Percentiles rank a stretch among this genome's conserved stretches.
Evolutionary conservation across 35 echinoderm and acorn worm species (phyloP).

Genomic region (Ophioderma brevispina): DNA sequence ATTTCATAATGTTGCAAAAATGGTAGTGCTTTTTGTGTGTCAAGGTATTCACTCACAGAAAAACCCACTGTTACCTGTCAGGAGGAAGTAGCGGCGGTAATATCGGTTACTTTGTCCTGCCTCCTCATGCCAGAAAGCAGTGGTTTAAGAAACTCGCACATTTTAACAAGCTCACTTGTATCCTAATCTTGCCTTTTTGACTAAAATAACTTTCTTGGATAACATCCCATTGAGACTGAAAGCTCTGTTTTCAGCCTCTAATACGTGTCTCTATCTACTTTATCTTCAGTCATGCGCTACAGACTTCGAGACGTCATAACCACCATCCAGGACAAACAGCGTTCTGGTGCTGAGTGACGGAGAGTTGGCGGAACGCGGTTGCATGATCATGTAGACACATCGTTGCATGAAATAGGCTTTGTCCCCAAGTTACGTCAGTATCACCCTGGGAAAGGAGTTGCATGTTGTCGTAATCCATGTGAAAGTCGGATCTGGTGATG

Average conservation of each 20-base stretch:
- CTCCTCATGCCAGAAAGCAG: conserved; percentile 86
- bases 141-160: conserved; percentile 82
- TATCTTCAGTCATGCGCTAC: conserved; percentile 65
- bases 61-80: conserved; percentile 59
- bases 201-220: conserved; percentile 69
- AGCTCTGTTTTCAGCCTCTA: conserved; percentile 89
- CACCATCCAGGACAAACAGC: conserved; percentile 75
- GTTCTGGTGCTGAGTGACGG: conserved; percentile 64
- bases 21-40: too few species aligned
- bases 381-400: conserved; percentile 74
- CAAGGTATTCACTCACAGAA: conserved; percentile 6
- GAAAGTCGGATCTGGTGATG: conserved; percentile 82
- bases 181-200: conserved; percentile 66
- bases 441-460: conserved; percentile 88
- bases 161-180: conserved; percentile 67
- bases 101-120: conserved; percentile 88
- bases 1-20: too few species aligned
- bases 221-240: conserved; percentile 85
- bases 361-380: conserved; percentile 64
- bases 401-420: conserved; percentile 71
- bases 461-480: conserved; percentile 87
- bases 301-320: conserved; percentile 55
- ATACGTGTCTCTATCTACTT: conserved; percentile 72
- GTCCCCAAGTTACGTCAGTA: conserved; percentile 83
- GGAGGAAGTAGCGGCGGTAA: conserved; percentile 87